Conservation (phyloP, 2,888 invertebrate species). For the Parnassius mnemosyne region DNA sequence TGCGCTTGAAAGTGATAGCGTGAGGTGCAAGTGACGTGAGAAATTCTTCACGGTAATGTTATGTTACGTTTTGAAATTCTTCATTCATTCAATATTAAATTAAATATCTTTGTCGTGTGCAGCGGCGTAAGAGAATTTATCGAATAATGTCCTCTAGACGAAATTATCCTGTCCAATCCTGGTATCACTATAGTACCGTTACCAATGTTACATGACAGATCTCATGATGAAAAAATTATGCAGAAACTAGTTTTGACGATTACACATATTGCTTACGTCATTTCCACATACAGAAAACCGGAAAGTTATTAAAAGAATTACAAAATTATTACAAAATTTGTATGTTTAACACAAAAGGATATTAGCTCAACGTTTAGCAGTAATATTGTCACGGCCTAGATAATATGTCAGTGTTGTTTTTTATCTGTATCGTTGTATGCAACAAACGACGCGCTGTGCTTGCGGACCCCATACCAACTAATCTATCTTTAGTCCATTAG, state of each 20-base stretch:
- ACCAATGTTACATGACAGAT: background rate
- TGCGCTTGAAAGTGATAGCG: background rate
- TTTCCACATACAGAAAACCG: conserved; percentile 18
- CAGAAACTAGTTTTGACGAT: conserved; percentile 14
- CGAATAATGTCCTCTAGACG: too few relatives aligned
- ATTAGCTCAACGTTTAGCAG: conserved; percentile 23
- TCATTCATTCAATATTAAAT: too few relatives aligned
- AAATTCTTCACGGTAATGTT: background rate
- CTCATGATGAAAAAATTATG: background rate
- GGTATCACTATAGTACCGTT: background rate
- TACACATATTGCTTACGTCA: conserved; percentile 17
- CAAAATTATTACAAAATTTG: conserved; percentile 16
- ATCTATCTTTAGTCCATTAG: background rate
- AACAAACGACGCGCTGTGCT: conserved; percentile 1
- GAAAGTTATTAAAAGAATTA: conserved; percentile 14
- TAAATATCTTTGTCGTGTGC: too few relatives aligned
- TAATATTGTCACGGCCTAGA: conserved; percentile 35
- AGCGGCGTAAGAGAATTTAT: too few relatives aligned
- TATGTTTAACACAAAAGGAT: conserved; percentile 19
- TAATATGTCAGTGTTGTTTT: conserved; percentile 15
- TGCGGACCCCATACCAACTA: too few relatives aligned
- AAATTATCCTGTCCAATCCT: too few relatives aligned
- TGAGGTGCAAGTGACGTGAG: background rate
- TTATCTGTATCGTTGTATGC: conserved; percentile 19
- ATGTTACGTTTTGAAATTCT: too few relatives aligned